Percentiles rank a stretch among this genome's conserved stretches.
These are phyloP conservation scores for Cossypha dichroa DNA, from an alignment of 2,797 vertebrate genomes.

Conservation along the genomic window DNA sequence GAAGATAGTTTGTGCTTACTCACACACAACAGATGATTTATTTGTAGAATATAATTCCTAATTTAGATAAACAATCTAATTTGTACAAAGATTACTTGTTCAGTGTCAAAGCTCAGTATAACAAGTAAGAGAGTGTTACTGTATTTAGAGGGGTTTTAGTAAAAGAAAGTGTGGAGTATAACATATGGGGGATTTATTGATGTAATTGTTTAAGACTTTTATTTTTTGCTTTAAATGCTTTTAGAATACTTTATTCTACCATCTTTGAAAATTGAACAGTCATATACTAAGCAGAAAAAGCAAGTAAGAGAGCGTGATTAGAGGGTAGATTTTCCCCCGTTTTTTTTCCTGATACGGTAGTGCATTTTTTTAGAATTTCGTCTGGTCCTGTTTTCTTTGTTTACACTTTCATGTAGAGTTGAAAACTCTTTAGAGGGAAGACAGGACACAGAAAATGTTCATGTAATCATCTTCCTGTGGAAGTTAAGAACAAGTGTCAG, in stretches of 20 bases:
- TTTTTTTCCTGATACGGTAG: rapidly evolving
- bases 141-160: neutral
- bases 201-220: neutral
- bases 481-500: neutral
- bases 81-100: neutral
- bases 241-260: neutral
- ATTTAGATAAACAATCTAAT: neutral
- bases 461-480: neutral
- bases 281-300: neutral
- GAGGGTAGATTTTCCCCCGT: rapidly evolving
- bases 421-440: neutral
- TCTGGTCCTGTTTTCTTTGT: neutral
- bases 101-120: neutral
- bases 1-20: neutral
- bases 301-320: neutral
- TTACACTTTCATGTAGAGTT: neutral
- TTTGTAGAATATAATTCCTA: neutral
- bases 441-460: neutral
- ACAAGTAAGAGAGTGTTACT: neutral
- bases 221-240: neutral
- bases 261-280: neutral
- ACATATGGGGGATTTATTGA: neutral
- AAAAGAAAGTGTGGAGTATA: neutral
- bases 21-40: neutral
- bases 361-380: neutral